Evolutionary conservation across 2,888 invertebrate genomes (phyloP).

Genomic region (Fabriciana adippe): DNA sequence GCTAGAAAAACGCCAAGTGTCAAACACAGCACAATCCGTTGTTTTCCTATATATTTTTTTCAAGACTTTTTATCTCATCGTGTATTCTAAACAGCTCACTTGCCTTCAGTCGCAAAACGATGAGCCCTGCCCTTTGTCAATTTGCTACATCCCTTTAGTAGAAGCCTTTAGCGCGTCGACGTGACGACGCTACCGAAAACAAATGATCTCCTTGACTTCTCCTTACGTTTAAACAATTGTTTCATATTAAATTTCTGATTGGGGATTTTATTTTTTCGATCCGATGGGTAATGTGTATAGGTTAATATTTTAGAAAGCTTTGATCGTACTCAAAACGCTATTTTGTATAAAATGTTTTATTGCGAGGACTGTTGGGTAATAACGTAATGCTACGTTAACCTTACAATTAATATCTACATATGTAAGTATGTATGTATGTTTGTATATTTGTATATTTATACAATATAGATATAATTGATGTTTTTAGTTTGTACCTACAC

Average conservation of each 20-base stretch:
- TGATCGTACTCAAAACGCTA: too few species aligned
- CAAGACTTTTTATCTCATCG: constrained; percentile 45
- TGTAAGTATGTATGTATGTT: too few species aligned
- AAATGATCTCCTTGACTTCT: constrained; percentile 23
- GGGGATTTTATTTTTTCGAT: constrained; percentile 3
- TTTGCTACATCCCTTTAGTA: constrained; percentile 42
- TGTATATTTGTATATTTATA: too few species aligned
- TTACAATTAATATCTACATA: too few species aligned
- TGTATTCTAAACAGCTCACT: constrained; percentile 48
- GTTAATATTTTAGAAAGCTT: too few species aligned
- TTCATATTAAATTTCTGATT: constrained; percentile 21
- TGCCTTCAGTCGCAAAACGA: constrained; percentile 46
- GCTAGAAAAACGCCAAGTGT: background rate
- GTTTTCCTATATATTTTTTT: constrained; percentile 18
- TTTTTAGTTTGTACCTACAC: too few species aligned
- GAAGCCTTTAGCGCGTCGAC: constrained; percentile 31
- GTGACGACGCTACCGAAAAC: constrained; percentile 30
- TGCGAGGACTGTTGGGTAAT: too few species aligned
- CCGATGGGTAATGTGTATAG: too few species aligned
- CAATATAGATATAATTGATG: too few species aligned
- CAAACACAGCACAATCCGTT: constrained; percentile 5
- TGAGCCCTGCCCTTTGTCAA: constrained; percentile 51
- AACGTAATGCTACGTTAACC: too few species aligned
- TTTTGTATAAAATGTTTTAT: too few species aligned
- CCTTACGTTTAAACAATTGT: constrained; percentile 19